Evolutionary conservation across 53 echinoderm and acorn worm genomes (phyloP).

Genomic region (Mesocentrotus franciscanus): DNA sequence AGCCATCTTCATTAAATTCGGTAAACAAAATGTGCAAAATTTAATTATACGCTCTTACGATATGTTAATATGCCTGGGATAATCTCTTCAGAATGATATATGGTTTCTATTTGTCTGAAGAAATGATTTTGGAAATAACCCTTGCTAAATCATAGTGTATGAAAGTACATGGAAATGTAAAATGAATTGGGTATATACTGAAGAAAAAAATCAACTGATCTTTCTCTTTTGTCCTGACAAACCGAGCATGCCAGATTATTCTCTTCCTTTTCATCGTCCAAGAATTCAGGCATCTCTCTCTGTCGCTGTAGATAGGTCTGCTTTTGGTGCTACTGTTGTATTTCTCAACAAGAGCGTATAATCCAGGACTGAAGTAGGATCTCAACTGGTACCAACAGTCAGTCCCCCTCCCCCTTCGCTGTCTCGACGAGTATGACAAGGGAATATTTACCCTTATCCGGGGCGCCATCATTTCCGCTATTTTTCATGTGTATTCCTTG

Average conservation of each 20-base stretch:
- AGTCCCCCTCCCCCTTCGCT: background rate
- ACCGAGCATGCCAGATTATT: background rate
- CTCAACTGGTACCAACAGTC: background rate
- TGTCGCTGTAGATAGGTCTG: background rate
- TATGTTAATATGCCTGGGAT: too few species aligned
- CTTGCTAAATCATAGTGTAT: too few species aligned
- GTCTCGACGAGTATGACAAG: conserved; percentile 42
- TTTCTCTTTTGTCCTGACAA: too few species aligned
- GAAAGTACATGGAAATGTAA: too few species aligned
- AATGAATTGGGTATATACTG: too few species aligned
- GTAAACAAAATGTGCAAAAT: too few species aligned
- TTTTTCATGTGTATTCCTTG: background rate
- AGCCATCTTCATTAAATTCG: too few species aligned
- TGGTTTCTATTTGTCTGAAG: too few species aligned
- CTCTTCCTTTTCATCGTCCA: background rate
- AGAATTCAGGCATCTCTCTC: background rate
- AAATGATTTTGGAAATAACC: too few species aligned
- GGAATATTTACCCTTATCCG: conserved; percentile 28
- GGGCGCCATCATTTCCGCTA: conserved; percentile 43
- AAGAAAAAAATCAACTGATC: too few species aligned
- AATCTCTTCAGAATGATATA: too few species aligned
- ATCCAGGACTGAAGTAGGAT: background rate
- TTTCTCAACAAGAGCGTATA: background rate
- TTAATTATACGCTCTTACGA: too few species aligned
- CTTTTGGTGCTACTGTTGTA: background rate